A percentile compares a stretch with the other conserved stretches of the same genome.
phyloP scores from a whole-genome alignment of 1,140 invertebrate genomes.

The Ceratina japonica region DNA sequence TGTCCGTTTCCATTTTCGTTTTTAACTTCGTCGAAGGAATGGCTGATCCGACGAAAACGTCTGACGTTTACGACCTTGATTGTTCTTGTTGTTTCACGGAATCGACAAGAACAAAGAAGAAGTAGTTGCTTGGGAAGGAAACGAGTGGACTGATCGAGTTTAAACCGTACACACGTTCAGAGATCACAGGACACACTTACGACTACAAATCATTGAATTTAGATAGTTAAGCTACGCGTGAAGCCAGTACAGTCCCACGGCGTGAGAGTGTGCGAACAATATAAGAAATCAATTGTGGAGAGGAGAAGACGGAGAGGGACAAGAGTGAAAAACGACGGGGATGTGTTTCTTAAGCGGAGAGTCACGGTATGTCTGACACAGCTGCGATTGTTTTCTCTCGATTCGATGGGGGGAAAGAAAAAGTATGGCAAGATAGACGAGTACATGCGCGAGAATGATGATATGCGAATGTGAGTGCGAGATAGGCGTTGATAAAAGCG shows the following conservation, averaged over 20 bases:
- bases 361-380: conserved; percentile 20
- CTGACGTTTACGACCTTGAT: not conserved
- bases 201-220: conserved; percentile 66
- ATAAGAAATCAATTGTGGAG: not conserved
- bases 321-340: not conserved
- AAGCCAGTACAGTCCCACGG: conserved; percentile 73
- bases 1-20: not conserved
- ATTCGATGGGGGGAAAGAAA: not conserved
- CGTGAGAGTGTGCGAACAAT: conserved; percentile 64
- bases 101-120: too few relatives aligned
- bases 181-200: conserved; percentile 30
- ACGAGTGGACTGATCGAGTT: not conserved
- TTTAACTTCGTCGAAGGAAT: not conserved
- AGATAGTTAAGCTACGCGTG: conserved; percentile 71
- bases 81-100: not conserved
- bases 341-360: conserved; percentile 35
- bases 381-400: conserved; percentile 3
- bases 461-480: conserved; percentile 12
- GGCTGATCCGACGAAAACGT: not conserved
- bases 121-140: not conserved
- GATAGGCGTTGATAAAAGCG: not conserved
- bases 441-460: not conserved
- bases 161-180: conserved; percentile 13
- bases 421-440: conserved; percentile 21
- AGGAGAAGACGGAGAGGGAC: too few relatives aligned